Conservation (phyloP, 1,140 invertebrate species). For the Pantala flavescens region DNA sequence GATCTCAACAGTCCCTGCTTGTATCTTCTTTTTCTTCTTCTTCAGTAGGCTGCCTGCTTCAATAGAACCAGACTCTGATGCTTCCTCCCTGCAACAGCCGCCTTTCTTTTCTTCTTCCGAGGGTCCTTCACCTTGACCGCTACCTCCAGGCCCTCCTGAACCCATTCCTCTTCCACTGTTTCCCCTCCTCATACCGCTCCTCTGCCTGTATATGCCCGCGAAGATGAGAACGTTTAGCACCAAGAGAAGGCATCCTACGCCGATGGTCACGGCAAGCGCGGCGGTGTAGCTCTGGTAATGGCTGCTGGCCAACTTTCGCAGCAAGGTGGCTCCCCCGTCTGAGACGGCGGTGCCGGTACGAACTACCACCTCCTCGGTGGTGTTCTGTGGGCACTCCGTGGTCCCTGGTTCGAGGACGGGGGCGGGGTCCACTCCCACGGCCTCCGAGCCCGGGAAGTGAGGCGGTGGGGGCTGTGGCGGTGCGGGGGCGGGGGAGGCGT, state of each 20-base stretch:
- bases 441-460: conserved; percentile 33
- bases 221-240: conserved; percentile 89
- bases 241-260: conserved; percentile 77
- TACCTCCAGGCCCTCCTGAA: conserved; percentile 51
- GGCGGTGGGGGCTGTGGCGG: conserved; percentile 37
- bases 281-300: conserved; percentile 35
- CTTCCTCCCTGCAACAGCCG: conserved; percentile 29
- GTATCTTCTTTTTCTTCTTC: conserved; percentile 3
- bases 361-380: conserved; percentile 31
- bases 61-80: conserved; percentile 27
- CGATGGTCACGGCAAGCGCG: conserved; percentile 82
- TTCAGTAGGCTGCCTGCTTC: neutral
- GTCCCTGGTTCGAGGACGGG: conserved; percentile 31
- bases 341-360: neutral
- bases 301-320: neutral
- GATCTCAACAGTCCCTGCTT: neutral
- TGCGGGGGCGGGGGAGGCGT: conserved; percentile 29
- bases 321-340: neutral
- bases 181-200: conserved; percentile 48
- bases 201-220: conserved; percentile 86
- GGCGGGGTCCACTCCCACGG: conserved; percentile 30
- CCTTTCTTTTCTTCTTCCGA: conserved; percentile 39
- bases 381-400: conserved; percentile 57
- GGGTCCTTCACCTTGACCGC: conserved; percentile 36
- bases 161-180: conserved; percentile 54